phyloP scores from a whole-genome alignment of 2,113 vertebrate genomes.

The Burhinus bistriatus region DNA sequence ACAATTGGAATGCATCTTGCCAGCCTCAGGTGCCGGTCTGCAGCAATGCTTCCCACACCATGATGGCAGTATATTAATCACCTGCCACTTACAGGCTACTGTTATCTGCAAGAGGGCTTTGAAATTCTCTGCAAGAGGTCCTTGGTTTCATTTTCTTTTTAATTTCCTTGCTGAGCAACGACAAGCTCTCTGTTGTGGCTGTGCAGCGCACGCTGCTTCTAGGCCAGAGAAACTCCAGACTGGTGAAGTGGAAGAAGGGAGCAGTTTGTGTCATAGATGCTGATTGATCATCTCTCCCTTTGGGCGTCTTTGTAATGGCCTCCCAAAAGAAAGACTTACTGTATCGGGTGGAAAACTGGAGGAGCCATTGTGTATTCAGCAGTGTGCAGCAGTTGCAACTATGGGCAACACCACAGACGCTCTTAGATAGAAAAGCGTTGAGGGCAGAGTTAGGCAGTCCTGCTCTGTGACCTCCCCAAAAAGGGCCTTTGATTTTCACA shows the following conservation, averaged over 20 bases:
- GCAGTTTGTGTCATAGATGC: slow-evolving; percentile 3
- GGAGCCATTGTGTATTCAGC: slow-evolving; percentile 55
- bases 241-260: neutral
- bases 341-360: slow-evolving; percentile 15
- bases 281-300: neutral
- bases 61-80: neutral
- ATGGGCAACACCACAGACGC: neutral
- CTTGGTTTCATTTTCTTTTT: slow-evolving; percentile 24
- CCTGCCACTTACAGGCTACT: neutral
- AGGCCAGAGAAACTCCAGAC: neutral
- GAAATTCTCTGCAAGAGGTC: slow-evolving; percentile 1
- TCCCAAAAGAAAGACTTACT: slow-evolving; percentile 33
- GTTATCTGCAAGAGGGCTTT: neutral
- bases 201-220: neutral
- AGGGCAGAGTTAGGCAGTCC: neutral
- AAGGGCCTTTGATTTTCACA: neutral
- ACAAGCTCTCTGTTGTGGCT: neutral
- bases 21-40: neutral
- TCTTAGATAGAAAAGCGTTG: neutral
- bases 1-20: neutral
- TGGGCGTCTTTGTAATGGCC: slow-evolving; percentile 2
- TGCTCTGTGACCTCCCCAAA: neutral
- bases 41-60: neutral
- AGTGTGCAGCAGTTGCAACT: neutral
- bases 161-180: neutral